These are phyloP conservation scores for Varroa destructor DNA, from an alignment of 1,140 invertebrate genomes.

Conservation along the genomic window DNA sequence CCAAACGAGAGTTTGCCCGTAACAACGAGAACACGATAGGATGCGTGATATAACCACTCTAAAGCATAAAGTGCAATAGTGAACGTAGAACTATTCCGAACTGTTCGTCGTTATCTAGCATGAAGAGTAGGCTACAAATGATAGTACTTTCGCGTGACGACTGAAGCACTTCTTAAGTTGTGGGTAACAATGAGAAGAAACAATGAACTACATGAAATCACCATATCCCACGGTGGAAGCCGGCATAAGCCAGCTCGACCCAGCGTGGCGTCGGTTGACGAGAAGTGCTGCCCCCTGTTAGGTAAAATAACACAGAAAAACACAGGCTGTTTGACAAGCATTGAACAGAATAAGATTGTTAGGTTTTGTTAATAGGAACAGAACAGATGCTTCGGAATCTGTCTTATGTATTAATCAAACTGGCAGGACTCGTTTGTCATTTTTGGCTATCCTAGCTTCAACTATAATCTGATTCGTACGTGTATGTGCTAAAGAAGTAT, in stretches of 20 bases:
- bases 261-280: not conserved
- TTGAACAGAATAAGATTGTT: not conserved
- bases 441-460: too few species aligned
- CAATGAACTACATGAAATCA: not conserved
- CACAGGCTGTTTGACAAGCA: not conserved
- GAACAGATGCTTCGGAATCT: too few species aligned
- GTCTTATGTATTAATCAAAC: too few species aligned
- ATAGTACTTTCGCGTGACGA: too few species aligned
- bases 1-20: not conserved
- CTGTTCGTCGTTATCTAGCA: too few species aligned
- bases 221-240: slow-evolving; percentile 3
- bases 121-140: too few species aligned
- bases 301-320: not conserved
- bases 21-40: not conserved
- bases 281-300: not conserved
- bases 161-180: not conserved
- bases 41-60: not conserved
- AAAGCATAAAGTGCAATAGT: not conserved
- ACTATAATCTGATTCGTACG: too few species aligned
- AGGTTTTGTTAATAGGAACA: not conserved
- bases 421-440: too few species aligned
- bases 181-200: not conserved
- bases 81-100: too few species aligned
- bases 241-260: not conserved
- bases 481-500: too few species aligned